Percentiles rank a stretch among this genome's conserved stretches.
These are phyloP conservation scores for Anisognathus igniventris DNA, from an alignment of 2,797 vertebrate genomes.

Conservation along the genomic window DNA sequence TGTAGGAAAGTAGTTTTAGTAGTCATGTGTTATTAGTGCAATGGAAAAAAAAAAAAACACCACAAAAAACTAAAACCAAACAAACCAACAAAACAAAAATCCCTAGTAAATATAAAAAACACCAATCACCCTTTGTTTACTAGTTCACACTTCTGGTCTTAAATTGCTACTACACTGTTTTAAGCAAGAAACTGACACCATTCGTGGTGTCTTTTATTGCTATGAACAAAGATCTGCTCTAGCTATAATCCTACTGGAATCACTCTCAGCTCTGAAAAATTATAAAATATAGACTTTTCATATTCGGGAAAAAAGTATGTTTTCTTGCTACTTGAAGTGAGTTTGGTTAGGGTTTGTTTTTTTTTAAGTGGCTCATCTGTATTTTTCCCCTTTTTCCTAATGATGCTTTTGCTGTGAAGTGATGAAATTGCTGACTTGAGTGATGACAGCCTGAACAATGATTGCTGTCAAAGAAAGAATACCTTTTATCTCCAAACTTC, in stretches of 20 bases:
- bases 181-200: neutral
- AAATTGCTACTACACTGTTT: neutral
- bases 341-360: neutral
- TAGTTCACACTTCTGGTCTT: neutral
- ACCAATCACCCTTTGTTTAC: fast-evolving
- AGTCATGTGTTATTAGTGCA: neutral
- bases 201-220: neutral
- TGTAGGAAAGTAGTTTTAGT: neutral
- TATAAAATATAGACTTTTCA: neutral
- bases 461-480: conserved; percentile 40
- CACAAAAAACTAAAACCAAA: neutral
- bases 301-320: fast-evolving
- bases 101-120: fast-evolving
- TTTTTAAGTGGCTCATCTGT: neutral
- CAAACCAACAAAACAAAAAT: fast-evolving
- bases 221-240: neutral
- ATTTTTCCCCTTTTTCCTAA: neutral
- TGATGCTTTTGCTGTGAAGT: neutral
- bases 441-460: conserved; percentile 34
- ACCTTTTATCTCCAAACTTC: conserved; percentile 26
- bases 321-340: neutral
- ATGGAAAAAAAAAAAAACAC: fast-evolving
- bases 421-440: conserved; percentile 46
- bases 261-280: neutral
- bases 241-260: neutral